Evolutionary conservation across 2,113 vertebrate species (phyloP).

Genomic region (Boulengeromyrus knoepffleri): DNA sequence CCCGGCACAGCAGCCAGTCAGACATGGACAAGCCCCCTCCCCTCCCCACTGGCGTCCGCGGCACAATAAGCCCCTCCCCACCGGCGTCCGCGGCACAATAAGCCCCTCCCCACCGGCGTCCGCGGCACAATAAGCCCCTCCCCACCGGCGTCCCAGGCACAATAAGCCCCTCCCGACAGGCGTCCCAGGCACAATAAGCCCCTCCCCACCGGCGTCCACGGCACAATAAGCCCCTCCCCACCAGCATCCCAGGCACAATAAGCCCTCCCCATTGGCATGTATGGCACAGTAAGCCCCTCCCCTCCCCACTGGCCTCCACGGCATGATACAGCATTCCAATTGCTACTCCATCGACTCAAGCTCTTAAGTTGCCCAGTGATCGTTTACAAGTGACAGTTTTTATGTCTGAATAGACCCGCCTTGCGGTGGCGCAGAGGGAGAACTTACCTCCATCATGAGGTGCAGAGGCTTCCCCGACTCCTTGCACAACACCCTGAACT

Average conservation of each 20-base stretch:
- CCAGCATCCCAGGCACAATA: fast-evolving
- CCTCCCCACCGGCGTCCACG: background rate
- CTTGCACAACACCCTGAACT: slow-evolving; percentile 79
- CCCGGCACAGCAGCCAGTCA: background rate
- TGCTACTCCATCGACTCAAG: background rate
- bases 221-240: background rate
- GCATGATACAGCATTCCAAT: background rate
- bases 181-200: background rate
- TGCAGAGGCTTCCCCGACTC: slow-evolving; percentile 75
- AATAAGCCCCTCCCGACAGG: background rate
- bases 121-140: background rate
- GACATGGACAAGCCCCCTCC: background rate
- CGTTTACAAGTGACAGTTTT: background rate
- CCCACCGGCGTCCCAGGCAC: too few relatives aligned
- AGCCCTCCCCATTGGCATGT: background rate
- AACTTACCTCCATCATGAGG: slow-evolving; percentile 86
- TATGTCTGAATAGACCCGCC: background rate
- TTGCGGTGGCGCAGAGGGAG: background rate
- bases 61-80: background rate
- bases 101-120: background rate
- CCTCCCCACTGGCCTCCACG: background rate
- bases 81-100: fast-evolving
- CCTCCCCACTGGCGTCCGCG: fast-evolving
- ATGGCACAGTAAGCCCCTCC: background rate
- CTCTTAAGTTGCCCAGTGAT: background rate